Evolutionary conservation across 2,888 invertebrate species (phyloP).

Genomic region (Molorchus minor): DNA sequence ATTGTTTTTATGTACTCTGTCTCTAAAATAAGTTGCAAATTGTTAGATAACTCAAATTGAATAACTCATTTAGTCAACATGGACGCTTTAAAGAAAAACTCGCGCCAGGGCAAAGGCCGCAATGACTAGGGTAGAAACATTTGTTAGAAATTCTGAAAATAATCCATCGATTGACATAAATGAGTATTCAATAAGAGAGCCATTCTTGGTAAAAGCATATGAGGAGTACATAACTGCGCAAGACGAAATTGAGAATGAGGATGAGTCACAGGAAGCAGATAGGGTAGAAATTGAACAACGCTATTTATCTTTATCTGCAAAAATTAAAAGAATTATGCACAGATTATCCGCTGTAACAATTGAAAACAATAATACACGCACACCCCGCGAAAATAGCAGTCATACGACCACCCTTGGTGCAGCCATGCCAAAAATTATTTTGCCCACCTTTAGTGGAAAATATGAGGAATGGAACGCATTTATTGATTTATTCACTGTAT

Average conservation of each 20-base stretch:
- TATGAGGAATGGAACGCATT: constrained; percentile 18
- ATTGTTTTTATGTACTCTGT: too few species aligned
- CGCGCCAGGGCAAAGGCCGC: neutral
- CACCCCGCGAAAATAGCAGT: too few species aligned
- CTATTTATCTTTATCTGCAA: neutral
- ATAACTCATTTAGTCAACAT: too few species aligned
- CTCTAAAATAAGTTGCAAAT: too few species aligned
- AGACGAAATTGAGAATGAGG: neutral
- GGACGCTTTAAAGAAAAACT: too few species aligned
- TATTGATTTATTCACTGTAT: constrained; percentile 13
- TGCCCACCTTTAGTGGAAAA: constrained; percentile 9
- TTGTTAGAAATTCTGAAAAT: neutral
- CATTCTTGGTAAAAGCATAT: neutral
- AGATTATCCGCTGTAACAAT: neutral
- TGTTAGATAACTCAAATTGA: too few species aligned
- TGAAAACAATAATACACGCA: too few species aligned
- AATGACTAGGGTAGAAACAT: constrained; percentile 1
- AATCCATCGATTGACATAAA: neutral
- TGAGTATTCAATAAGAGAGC: constrained; percentile 1
- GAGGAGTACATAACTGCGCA: neutral
- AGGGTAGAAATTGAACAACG: neutral
- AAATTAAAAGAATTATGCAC: neutral
- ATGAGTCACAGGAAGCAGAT: neutral
- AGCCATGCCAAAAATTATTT: constrained; percentile 9
- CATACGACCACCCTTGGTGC: too few species aligned